phyloP scores from a whole-genome alignment of 2,797 vertebrate genomes.

The Paedocypris micromegethes region DNA sequence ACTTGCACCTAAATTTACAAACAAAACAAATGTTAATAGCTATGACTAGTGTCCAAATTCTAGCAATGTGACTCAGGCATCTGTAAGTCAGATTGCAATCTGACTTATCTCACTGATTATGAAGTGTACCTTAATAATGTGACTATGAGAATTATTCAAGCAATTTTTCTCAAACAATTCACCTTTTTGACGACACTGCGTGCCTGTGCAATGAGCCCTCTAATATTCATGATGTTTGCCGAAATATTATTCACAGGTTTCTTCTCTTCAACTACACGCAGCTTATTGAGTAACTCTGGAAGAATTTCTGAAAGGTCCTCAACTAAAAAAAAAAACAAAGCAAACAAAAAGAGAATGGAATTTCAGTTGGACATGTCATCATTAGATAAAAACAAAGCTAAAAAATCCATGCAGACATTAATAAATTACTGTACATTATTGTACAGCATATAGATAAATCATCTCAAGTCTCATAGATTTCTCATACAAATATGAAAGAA shows the following conservation, averaged over 20 bases:
- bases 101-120: too few relatives aligned
- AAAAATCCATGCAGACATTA: too few relatives aligned
- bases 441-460: too few relatives aligned
- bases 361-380: too few relatives aligned
- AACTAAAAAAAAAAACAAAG: conserved; percentile 64
- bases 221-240: conserved; percentile 85
- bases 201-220: conserved; percentile 94
- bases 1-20: conserved; percentile 80
- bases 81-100: too few relatives aligned
- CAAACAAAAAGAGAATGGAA: neutral
- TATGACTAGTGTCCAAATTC: too few relatives aligned
- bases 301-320: conserved; percentile 82
- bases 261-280: conserved; percentile 86
- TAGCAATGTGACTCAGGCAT: too few relatives aligned
- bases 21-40: neutral
- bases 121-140: too few relatives aligned
- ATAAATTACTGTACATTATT: too few relatives aligned
- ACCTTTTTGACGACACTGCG: conserved; percentile 95
- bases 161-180: conserved; percentile 12
- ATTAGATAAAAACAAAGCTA: too few relatives aligned
- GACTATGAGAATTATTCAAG: neutral
- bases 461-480: too few relatives aligned
- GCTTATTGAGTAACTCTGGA: conserved; percentile 82
- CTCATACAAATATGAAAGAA: too few relatives aligned
- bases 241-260: conserved; percentile 86